phyloP scores from a whole-genome alignment of 2,113 vertebrate genomes.

The Xerus inauris region DNA sequence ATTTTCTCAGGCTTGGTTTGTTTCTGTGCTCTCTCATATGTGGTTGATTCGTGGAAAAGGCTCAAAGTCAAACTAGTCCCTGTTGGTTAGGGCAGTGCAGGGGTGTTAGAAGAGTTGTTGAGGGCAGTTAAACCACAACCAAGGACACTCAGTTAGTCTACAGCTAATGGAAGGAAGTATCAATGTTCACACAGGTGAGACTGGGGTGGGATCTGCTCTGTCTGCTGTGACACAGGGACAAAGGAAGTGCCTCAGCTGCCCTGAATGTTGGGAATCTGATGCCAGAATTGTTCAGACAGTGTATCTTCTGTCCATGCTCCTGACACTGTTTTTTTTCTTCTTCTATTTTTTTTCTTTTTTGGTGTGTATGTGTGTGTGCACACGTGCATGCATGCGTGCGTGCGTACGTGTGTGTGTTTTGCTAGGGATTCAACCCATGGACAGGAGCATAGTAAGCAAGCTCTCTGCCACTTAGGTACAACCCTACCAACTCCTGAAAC shows the following conservation, averaged over 20 bases:
- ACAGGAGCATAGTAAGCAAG: too few relatives aligned
- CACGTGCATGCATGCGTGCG: too few relatives aligned
- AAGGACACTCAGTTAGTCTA: conserved; percentile 60
- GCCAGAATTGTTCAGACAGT: not conserved
- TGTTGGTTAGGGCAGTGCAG: conserved; percentile 53
- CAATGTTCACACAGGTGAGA: not conserved
- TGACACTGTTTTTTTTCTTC: too few relatives aligned
- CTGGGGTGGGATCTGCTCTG: not conserved
- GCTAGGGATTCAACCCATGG: too few relatives aligned
- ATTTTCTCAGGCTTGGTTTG: conserved; percentile 57
- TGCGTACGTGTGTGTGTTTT: too few relatives aligned
- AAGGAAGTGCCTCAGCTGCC: too few relatives aligned
- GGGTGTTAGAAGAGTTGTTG: conserved; percentile 47
- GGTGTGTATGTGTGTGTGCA: too few relatives aligned
- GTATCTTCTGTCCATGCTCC: not conserved
- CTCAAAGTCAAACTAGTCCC: conserved; percentile 61
- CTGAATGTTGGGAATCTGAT: not conserved
- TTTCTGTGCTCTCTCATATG: conserved; percentile 23
- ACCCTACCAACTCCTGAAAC: not conserved
- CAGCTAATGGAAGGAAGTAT: conserved; percentile 62
- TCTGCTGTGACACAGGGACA: not conserved
- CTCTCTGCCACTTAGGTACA: too few relatives aligned
- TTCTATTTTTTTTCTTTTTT: too few relatives aligned
- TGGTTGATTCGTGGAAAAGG: conserved; percentile 80
- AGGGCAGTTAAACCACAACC: conserved; percentile 85